Evolutionary conservation across 2,888 invertebrate genomes (phyloP), one percentile per base, ranked within the genome.

Genomic region (Mythimna loreyi): DNA sequence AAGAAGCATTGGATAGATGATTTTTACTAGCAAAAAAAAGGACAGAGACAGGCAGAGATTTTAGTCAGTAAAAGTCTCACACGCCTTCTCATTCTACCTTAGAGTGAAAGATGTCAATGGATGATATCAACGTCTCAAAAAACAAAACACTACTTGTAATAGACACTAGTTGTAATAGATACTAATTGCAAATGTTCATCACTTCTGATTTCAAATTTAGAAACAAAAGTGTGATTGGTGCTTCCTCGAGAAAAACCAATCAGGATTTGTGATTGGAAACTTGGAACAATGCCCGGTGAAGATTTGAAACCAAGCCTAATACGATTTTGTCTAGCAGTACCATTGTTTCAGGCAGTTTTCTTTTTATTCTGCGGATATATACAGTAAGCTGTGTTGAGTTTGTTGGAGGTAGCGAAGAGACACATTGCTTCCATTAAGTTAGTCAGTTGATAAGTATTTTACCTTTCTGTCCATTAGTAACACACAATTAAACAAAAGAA

Each of bases 211-310:
- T 8, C 28, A 11, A 13, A 28, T 43, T 50, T 50, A 36, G 23
- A 55, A 58, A 62, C 8, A 68, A 62, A 75, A 58, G 47, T 55
- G 23, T 30, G 52, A 69, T 62, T 57, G 57, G 61, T 30, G 56
- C 61, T 47, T 45, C 28, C 33, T n/a, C 33, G 33, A 69, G n/a
- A 49, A 70, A 75, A 76, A 43, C 58, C 62, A 76, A 76, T 72
- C 47, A 13, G 6, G 19, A n/a, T 5, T 19, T 16, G 23, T 67
- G 67, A 64, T 66, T 77, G 57, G 73, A 66, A 72, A 75, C 57
- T 65, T 52, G 47, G 40, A 62, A 76, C 57, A 57, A 50, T 45
- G 45, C 25, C 25, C 50, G 25, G 40, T 40, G 36, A 68, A 60
- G 57, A 57, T 57, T 49, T 43, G 62, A 43, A 53, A 62, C 23